Percentiles rank a stretch among this genome's conserved stretches.
Evolutionary conservation across 2,113 vertebrate species (phyloP).

Genomic region (Nyctibius bracteatus): DNA sequence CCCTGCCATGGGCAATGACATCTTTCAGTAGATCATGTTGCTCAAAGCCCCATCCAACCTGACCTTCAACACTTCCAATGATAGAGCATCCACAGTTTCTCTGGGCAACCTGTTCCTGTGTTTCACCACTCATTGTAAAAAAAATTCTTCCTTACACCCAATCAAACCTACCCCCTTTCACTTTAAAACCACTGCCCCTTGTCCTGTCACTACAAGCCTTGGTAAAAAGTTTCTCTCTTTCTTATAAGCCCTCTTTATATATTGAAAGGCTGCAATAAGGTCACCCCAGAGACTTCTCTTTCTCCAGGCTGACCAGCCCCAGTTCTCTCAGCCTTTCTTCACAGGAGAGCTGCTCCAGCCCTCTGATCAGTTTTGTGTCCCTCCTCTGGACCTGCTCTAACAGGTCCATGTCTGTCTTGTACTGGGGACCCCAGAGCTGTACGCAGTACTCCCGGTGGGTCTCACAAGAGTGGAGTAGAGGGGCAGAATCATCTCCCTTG

Average conservation of each 20-base stretch:
- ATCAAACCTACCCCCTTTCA: not conserved
- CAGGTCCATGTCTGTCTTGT: not conserved
- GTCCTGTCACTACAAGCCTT: not conserved
- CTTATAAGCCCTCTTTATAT: no score
- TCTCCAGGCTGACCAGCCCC: not conserved
- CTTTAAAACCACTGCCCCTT: not conserved
- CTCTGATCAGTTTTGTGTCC: not conserved
- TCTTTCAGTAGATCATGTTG: no score
- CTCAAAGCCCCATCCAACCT: no score
- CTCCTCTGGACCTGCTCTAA: not conserved
- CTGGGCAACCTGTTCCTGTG: not conserved
- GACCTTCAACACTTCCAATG: no score
- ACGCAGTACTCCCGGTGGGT: not conserved
- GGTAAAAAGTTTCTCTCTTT: not conserved
- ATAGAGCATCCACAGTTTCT: not conserved
- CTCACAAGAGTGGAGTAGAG: fast-evolving
- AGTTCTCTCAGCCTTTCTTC: not conserved
- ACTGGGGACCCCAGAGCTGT: not conserved
- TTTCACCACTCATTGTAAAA: not conserved
- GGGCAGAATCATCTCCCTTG: not conserved
- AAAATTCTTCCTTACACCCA: not conserved
- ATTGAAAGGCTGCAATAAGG: not conserved
- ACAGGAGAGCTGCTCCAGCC: not conserved
- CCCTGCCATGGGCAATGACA: no score
- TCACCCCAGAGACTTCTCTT: not conserved